phyloP scores from a whole-genome alignment of 2,797 vertebrate species.

The Lerista edwardsae region DNA sequence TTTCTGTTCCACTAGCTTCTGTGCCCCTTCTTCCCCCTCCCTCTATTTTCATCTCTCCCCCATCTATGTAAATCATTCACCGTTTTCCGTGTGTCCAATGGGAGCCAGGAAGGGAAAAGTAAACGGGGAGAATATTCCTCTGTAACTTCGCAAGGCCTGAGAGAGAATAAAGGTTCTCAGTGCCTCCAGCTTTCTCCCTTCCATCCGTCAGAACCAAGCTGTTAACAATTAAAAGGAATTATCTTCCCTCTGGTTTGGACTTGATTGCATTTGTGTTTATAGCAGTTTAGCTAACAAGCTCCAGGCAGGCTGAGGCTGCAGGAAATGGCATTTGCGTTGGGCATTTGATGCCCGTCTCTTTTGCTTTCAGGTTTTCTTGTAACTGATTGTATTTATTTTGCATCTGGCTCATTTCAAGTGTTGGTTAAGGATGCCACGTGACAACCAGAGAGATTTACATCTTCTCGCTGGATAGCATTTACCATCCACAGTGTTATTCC shows the following conservation, averaged over 20 bases:
- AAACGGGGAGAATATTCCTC: constrained; percentile 31
- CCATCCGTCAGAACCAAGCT: constrained; percentile 45
- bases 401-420: constrained; percentile 33
- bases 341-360: constrained; percentile 29
- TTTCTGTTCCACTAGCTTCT: constrained; percentile 60
- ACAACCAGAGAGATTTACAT: background rate
- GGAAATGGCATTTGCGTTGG: constrained; percentile 50
- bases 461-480: constrained; percentile 5
- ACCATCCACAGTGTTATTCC: background rate
- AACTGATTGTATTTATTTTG: constrained; percentile 42
- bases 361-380: constrained; percentile 13
- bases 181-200: constrained; percentile 45
- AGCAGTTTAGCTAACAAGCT: constrained; percentile 58
- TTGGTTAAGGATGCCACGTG: constrained; percentile 42
- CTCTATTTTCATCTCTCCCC: constrained; percentile 29
- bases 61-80: constrained; percentile 50
- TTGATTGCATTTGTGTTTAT: constrained; percentile 68
- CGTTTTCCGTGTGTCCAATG: constrained; percentile 50
- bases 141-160: constrained; percentile 27
- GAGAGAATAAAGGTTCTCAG: constrained; percentile 41
- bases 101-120: constrained; percentile 45
- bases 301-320: constrained; percentile 45
- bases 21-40: constrained; percentile 37
- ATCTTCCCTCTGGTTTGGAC: constrained; percentile 62
- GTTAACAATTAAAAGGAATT: constrained; percentile 69